Evolutionary conservation across 2,797 vertebrate genomes (phyloP), one percentile per base, ranked within the genome.

Genomic region (Sebastes umbrosus): DNA sequence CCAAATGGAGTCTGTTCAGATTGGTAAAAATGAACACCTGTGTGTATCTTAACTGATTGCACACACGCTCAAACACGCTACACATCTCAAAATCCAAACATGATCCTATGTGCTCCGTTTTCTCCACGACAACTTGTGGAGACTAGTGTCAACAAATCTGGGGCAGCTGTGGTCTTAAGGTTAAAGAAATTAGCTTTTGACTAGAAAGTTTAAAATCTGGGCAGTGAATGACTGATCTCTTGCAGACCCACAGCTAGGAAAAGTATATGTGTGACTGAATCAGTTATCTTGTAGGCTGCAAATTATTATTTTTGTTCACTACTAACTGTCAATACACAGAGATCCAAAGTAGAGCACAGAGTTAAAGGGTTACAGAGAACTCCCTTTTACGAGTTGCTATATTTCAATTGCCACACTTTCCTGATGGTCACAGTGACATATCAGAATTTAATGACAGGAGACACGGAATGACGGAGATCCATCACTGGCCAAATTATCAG

Each of bases 381-480:
- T 86, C 57, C 84, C 52, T 93, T 94, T 94, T 93, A 95, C 82
- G 93, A 94, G 90, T 93, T 84, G 82, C 91, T 84, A 90, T 93
- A 91, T 93, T 94, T 94, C 91, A 94, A 83, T 88, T 89, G 90
- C 88, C 91, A 86, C 92, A 88, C 87, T 94, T 90, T 91, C 91
- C 93, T 94, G 94, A 96, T 95, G 94, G 93, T 93, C 90, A 94
- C 93, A 90, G 95, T 96, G 96, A 96, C 92, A 91, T 93, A 96
- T 95, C 95, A 93, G 93, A 94, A 88, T 96, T 96, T 96, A 96
- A 96, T 93, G 96, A 96, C 95, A 96, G 96, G 95, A 96, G 93
- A 95, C 95, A 90, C 76, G 80, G 89, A 92, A 94, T 89, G 93
- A 92, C 69, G 43, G 79, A 75, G 90, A 93, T 96, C 92, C 90